Evolutionary conservation across 2,797 vertebrate genomes (phyloP), one percentile per base, ranked within the genome.

Genomic region (Characodon lateralis): DNA sequence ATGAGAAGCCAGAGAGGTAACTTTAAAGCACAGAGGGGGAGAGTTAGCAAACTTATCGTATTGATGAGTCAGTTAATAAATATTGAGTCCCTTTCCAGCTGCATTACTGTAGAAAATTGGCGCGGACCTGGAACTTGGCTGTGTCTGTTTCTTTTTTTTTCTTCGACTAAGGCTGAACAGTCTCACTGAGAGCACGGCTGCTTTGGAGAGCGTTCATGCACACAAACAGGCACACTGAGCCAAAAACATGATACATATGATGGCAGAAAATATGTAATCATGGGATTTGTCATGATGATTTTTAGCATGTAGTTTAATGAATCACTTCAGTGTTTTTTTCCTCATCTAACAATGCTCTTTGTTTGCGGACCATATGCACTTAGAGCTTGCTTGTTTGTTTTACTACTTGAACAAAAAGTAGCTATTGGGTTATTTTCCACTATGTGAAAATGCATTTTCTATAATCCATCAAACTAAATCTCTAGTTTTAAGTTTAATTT

Each of bases 51-150:
- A 92, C 82, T 39, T 39, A 72, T 82, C 72, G 74, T 87, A 88
- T 85, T 80, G 89, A 93, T 89, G 90, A 90, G 80, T 92, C 77
- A 2, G 83, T 83, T 87, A 78, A 91, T 89, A 89, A 85, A 89
- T 89, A 89, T 83, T 35, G 85, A 91, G 88, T 80, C 82, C 63
- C 83, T 87, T 87, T 91, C 88, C 39, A 73, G 12, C 14, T 77
- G 73, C 81, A 74, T 89, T 85, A 86, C 76, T 48, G 78, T 81
- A 24, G 66, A 73, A 46, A 74, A 79, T 83, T 78, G 79, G 76
- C 65, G 84, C 81, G 86, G 80, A 56, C 76, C 81, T 22, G 53
- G 8, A 75, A 76, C 78, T 78, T 39, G 35, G 65, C 73, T 71
- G 74, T 61, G 78, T 89, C 88, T 90, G 77, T 89, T 79, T 66